Conservation (phyloP, 2,797 vertebrate genomes). For the Pseudochirops cupreus region DNA sequence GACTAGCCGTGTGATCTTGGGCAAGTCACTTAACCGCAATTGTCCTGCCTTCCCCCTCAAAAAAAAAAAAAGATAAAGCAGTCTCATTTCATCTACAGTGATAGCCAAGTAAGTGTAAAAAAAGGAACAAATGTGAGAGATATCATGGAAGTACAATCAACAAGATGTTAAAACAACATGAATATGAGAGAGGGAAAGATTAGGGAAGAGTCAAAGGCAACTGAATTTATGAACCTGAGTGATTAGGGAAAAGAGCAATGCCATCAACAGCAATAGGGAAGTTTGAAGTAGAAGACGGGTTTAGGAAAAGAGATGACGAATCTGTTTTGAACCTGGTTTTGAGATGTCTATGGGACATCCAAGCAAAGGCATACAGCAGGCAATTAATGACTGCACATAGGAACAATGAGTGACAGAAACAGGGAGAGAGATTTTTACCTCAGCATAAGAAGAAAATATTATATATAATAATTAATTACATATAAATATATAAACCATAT, state of each 20-base stretch:
- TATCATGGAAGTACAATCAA: neutral
- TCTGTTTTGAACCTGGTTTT: neutral
- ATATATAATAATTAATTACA: no score
- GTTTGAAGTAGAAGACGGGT: neutral
- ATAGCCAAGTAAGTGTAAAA: neutral
- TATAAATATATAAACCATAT: no score
- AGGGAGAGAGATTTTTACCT: neutral
- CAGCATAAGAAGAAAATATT: neutral
- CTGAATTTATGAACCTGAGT: neutral
- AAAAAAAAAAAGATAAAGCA: neutral
- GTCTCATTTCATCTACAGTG: neutral
- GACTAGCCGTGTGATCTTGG: no score
- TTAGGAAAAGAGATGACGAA: neutral
- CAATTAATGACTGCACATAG: neutral
- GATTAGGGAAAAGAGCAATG: neutral
- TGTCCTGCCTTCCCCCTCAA: no score
- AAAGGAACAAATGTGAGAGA: neutral
- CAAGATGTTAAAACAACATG: neutral
- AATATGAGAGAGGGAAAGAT: neutral
- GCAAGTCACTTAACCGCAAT: no score
- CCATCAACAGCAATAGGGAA: neutral
- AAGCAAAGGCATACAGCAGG: neutral
- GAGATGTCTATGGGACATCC: neutral
- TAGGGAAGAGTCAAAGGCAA: neutral
- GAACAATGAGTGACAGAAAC: neutral